A percentile compares a stretch with the other conserved stretches of the same genome.
phyloP scores from a whole-genome alignment of 2,113 vertebrate species.

The Calypte anna region DNA sequence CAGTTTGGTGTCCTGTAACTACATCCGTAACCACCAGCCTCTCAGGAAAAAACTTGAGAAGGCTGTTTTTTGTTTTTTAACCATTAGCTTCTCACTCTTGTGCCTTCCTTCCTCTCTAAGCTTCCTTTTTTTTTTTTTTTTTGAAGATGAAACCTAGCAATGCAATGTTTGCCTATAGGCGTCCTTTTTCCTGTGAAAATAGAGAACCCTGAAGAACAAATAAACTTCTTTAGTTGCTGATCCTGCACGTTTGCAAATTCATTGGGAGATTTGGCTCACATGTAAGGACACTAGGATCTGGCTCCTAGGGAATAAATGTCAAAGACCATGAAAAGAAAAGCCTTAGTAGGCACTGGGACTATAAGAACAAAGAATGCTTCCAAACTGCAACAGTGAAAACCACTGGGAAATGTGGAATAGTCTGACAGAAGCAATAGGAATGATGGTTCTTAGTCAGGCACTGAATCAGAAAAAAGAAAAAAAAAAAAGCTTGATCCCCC shows the following conservation, averaged over 20 bases:
- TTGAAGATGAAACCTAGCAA: conserved; percentile 46
- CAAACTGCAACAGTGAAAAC: conserved; percentile 49
- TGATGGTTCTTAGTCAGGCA: conserved; percentile 49
- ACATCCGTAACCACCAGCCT: background rate
- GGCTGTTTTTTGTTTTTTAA: conserved; percentile 20
- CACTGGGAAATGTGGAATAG: conserved; percentile 40
- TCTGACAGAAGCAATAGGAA: conserved; percentile 45
- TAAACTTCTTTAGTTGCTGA: conserved; percentile 57
- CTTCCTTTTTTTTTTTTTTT: conserved; percentile 71
- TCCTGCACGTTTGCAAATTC: conserved; percentile 48
- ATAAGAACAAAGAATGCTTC: conserved; percentile 54
- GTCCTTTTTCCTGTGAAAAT: conserved; percentile 50
- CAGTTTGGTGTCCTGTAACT: conserved; percentile 1
- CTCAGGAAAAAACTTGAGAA: conserved; percentile 26
- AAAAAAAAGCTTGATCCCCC: background rate
- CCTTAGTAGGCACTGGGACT: conserved; percentile 14
- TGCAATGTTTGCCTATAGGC: conserved; percentile 53
- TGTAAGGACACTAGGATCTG: conserved; percentile 42
- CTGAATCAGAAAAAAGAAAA: background rate
- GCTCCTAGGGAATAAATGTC: conserved; percentile 49
- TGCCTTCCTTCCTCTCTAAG: conserved; percentile 69
- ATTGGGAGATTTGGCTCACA: conserved; percentile 51
- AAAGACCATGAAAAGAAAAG: conserved; percentile 58
- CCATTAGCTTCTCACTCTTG: background rate
- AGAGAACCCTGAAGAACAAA: conserved; percentile 50